Conservation (phyloP, 2,113 vertebrate genomes). For the Strix uralensis region DNA sequence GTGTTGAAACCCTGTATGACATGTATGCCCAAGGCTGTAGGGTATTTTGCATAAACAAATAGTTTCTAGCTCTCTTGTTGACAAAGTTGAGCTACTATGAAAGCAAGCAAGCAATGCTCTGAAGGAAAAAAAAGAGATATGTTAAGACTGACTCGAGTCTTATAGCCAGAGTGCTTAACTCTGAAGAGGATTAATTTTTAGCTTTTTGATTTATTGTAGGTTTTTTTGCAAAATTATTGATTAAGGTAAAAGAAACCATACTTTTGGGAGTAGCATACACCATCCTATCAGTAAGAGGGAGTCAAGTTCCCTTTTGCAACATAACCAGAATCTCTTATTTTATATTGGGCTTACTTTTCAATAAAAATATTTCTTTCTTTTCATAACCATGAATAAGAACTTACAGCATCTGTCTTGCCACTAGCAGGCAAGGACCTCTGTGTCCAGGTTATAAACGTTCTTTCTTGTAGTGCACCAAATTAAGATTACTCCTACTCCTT, state of each 20-base stretch:
- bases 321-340: not conserved
- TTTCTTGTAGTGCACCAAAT: not conserved
- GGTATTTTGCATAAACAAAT: not conserved
- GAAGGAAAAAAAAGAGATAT: not conserved
- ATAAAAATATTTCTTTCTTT: not conserved
- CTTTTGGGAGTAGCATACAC: not conserved
- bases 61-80: not conserved
- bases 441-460: not conserved
- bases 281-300: fast-evolving
- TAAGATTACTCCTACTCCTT: not conserved
- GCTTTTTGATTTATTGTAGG: not conserved
- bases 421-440: not conserved
- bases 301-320: not conserved
- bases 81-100: not conserved
- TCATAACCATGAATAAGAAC: not conserved
- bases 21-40: not conserved
- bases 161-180: not conserved
- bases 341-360: not conserved
- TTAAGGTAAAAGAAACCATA: not conserved
- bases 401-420: not conserved
- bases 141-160: not conserved
- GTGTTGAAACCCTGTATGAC: not conserved
- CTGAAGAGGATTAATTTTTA: not conserved
- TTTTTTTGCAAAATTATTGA: not conserved
- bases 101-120: not conserved